A percentile compares a stretch with the other conserved stretches of the same genome.
Conservation (phyloP, 2,113 vertebrate species). For the Ctenomys sociabilis region DNA sequence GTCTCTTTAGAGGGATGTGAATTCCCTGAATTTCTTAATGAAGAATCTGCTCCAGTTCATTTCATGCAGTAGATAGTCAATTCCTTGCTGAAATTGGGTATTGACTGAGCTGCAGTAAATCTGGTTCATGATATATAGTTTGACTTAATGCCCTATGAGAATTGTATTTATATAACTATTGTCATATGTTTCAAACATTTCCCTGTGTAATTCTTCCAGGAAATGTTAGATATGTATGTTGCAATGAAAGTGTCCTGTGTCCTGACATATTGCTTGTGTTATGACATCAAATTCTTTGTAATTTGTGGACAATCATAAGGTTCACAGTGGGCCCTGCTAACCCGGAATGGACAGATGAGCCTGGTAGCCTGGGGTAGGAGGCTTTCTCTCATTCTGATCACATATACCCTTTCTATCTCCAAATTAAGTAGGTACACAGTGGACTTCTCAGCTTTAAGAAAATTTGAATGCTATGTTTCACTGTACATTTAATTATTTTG, state of each 20-base stretch:
- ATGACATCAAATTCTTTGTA: background rate
- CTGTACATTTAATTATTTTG: conserved; percentile 51
- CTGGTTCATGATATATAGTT: background rate
- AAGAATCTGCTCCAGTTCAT: background rate
- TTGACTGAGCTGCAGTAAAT: background rate
- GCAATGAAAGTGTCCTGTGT: background rate
- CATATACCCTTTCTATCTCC: background rate
- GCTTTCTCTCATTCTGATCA: background rate
- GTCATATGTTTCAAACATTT: background rate
- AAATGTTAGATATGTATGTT: background rate
- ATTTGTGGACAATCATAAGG: background rate
- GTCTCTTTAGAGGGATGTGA: background rate
- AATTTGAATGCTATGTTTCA: background rate
- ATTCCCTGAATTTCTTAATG: conserved; percentile 8
- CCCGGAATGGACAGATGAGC: background rate
- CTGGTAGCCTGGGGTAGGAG: background rate
- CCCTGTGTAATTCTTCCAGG: background rate
- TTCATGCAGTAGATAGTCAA: background rate
- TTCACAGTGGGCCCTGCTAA: background rate
- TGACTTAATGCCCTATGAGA: background rate
- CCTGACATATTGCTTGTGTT: background rate
- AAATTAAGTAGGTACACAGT: background rate
- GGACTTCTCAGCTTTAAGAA: background rate
- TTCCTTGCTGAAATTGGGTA: conserved; percentile 1
- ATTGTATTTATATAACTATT: background rate